Conservation (phyloP, 2,797 vertebrate species). For the Acrossocheilus wenchowensis region DNA sequence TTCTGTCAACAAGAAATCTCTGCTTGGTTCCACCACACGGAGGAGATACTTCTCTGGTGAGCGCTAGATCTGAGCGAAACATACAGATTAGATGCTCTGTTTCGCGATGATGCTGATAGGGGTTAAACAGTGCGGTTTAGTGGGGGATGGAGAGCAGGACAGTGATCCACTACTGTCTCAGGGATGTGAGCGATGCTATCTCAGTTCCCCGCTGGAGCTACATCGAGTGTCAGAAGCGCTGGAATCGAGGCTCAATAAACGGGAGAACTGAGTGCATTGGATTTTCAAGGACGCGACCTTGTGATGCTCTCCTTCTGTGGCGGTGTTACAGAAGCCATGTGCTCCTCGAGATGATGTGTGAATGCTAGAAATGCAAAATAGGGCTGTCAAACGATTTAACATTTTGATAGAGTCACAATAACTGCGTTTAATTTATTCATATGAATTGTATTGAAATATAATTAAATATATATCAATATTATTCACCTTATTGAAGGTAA, state of each 20-base stretch:
- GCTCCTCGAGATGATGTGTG: slow-evolving; percentile 6
- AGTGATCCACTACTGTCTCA: slow-evolving; percentile 60
- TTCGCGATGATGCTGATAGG: slow-evolving; percentile 22
- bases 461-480: not conserved
- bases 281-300: slow-evolving; percentile 63
- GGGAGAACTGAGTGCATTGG: slow-evolving; percentile 57
- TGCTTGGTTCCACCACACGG: not conserved
- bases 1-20: not conserved
- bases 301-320: slow-evolving; percentile 53
- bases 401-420: not conserved
- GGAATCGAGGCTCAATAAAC: slow-evolving; percentile 61
- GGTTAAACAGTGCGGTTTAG: slow-evolving; percentile 37
- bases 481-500: not conserved
- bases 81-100: not conserved
- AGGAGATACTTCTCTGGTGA: slow-evolving; percentile 2
- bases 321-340: slow-evolving; percentile 46
- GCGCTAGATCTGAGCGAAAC: not conserved
- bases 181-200: slow-evolving; percentile 68
- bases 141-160: slow-evolving; percentile 65
- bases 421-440: not conserved
- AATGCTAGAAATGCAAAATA: not conserved
- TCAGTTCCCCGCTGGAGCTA: slow-evolving; percentile 54
- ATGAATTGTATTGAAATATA: not conserved
- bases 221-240: slow-evolving; percentile 44
- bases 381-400: not conserved